A percentile compares a stretch with the other conserved stretches of the same genome.
These are phyloP conservation scores for Chloebia gouldiae DNA, from an alignment of 2,113 vertebrate species.

Conservation along the genomic window DNA sequence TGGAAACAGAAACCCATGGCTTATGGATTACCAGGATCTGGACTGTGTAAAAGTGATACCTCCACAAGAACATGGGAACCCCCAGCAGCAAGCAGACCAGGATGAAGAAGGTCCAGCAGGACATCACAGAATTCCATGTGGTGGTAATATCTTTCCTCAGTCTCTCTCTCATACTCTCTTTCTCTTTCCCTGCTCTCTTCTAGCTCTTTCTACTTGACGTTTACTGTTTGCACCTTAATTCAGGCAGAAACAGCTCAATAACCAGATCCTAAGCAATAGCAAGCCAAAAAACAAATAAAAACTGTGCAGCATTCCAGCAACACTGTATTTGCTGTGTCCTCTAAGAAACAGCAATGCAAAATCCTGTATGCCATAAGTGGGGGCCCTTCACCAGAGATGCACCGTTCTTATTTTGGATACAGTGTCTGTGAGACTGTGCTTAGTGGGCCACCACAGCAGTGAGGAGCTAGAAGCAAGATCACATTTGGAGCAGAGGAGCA, in stretches of 20 bases:
- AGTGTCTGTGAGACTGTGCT: background rate
- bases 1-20: background rate
- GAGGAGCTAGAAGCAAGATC: background rate
- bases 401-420: background rate
- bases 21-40: background rate
- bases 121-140: background rate
- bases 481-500: background rate
- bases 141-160: background rate
- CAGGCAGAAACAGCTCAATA: background rate
- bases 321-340: rapidly evolving
- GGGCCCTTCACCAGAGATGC: background rate
- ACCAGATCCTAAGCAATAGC: background rate
- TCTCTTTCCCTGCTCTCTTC: rapidly evolving
- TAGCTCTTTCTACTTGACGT: background rate
- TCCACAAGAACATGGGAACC: background rate
- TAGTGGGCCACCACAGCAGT: background rate
- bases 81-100: background rate
- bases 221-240: background rate
- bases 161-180: background rate
- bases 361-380: rapidly evolving
- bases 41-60: background rate
- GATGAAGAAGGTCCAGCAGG: background rate
- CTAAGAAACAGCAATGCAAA: background rate
- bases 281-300: background rate
- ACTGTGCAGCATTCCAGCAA: background rate